Evolutionary conservation across 1,140 invertebrate species (phyloP).

Genomic region (Frieseomelitta varia): DNA sequence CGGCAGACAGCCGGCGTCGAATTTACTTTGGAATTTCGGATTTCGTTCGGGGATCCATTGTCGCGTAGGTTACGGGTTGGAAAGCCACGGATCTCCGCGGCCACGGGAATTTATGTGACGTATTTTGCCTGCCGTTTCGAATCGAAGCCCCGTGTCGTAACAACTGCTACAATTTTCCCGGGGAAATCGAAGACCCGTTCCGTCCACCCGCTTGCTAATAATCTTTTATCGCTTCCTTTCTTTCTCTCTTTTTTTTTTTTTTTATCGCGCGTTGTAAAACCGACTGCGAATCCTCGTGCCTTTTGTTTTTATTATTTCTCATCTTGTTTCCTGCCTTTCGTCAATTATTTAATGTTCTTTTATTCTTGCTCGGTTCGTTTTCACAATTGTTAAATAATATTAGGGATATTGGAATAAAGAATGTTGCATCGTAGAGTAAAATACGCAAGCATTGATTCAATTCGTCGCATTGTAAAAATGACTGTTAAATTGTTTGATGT

Average conservation of each 20-base stretch:
- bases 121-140: constrained; percentile 2
- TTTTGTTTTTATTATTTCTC: background rate
- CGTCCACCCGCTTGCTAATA: constrained; percentile 37
- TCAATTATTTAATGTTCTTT: background rate
- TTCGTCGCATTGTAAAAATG: too few species aligned
- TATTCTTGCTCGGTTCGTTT: background rate
- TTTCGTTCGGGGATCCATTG: background rate
- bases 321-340: background rate
- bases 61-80: constrained; percentile 3
- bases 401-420: background rate
- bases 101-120: background rate
- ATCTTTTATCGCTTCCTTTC: constrained; percentile 32
- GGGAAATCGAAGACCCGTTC: constrained; percentile 5
- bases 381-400: background rate
- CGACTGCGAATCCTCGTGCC: too few species aligned
- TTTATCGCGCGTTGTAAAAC: constrained; percentile 27
- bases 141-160: background rate
- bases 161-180: background rate
- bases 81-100: background rate
- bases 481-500: too few species aligned
- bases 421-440: too few species aligned
- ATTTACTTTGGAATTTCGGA: constrained; percentile 12
- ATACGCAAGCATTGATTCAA: too few species aligned
- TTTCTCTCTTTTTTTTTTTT: background rate
- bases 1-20: background rate